Conservation (phyloP, 2,888 invertebrate genomes). For the Mythimna loreyi region DNA sequence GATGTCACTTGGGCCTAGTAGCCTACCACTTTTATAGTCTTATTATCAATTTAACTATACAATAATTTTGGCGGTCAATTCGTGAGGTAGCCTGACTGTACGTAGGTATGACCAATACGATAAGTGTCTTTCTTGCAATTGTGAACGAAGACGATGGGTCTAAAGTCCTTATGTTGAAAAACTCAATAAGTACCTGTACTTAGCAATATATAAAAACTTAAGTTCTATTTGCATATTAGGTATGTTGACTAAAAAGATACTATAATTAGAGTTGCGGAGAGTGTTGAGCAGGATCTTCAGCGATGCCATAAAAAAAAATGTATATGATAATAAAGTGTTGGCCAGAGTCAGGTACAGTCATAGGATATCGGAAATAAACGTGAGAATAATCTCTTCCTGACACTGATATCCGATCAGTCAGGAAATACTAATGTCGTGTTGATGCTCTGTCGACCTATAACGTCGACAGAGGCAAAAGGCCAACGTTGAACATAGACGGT, state of each 20-base stretch:
- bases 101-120: background rate
- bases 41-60: conserved; percentile 41
- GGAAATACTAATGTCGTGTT: conserved; percentile 39
- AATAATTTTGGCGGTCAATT: conserved; percentile 34
- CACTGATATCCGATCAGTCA: conserved; percentile 17
- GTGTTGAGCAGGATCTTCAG: conserved; percentile 5
- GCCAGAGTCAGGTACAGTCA: background rate
- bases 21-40: conserved; percentile 48
- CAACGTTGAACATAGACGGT: conserved; percentile 30
- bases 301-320: background rate
- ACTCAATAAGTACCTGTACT: background rate
- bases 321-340: background rate
- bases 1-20: conserved; percentile 57
- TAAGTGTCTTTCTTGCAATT: background rate
- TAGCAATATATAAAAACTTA: conserved; percentile 6
- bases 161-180: conserved; percentile 4
- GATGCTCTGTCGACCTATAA: conserved; percentile 40
- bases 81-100: conserved; percentile 6
- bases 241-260: conserved; percentile 1
- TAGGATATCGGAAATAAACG: conserved; percentile 31
- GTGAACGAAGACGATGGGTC: background rate
- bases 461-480: conserved; percentile 33
- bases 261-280: conserved; percentile 3
- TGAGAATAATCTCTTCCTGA: conserved; percentile 26
- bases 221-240: conserved; percentile 1